Percentiles rank a stretch among this genome's conserved stretches.
These are phyloP conservation scores for Caenorhabditis brenneri DNA, from an alignment of 1,140 invertebrate species.

Conservation along the genomic window DNA sequence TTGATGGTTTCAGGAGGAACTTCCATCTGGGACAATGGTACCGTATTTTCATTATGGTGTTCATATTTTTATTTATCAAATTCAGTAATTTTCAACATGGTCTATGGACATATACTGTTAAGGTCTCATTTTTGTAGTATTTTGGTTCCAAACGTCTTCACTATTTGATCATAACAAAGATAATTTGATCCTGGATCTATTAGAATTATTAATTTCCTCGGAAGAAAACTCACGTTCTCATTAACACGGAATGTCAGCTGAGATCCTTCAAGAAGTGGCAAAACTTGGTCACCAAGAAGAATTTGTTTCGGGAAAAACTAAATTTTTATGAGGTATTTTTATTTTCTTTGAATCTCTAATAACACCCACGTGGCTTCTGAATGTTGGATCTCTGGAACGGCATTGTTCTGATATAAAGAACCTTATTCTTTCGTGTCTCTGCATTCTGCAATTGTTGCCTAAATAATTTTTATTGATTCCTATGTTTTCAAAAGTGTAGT, in stretches of 20 bases:
- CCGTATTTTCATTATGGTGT: no score
- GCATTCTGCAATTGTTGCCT: neutral
- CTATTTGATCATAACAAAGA: no score
- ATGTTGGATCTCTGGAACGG: neutral
- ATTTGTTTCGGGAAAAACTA: conserved; percentile 4
- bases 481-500: neutral
- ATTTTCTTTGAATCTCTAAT: neutral
- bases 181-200: neutral
- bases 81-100: no score
- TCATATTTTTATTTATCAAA: no score
- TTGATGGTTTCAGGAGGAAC: no score
- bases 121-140: no score
- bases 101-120: no score
- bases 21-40: no score
- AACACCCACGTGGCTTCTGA: neutral
- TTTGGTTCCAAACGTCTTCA: no score
- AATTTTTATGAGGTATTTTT: neutral
- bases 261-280: neutral
- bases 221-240: neutral
- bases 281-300: neutral
- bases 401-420: conserved; percentile 24
- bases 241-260: neutral
- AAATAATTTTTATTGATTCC: neutral
- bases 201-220: neutral
- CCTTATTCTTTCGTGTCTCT: neutral